phyloP scores from a whole-genome alignment of 2,797 vertebrate genomes.

The Acrocephalus scirpaceus region DNA sequence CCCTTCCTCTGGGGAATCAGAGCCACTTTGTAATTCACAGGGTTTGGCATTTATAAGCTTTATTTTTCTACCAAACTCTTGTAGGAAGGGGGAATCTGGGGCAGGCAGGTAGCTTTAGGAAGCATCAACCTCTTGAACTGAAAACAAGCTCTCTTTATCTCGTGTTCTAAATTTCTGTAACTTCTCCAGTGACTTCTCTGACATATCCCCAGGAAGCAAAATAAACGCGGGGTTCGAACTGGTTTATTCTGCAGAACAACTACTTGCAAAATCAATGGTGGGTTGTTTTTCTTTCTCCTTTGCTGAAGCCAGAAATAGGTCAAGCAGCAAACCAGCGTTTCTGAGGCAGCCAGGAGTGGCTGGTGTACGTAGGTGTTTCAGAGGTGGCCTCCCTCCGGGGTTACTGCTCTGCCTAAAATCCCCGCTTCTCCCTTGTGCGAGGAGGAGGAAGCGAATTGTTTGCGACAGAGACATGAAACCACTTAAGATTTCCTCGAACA shows the following conservation, averaged over 20 bases:
- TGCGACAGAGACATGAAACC: slow-evolving; percentile 51
- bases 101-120: neutral
- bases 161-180: slow-evolving; percentile 20
- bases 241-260: neutral
- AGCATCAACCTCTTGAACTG: neutral
- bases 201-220: slow-evolving; percentile 34
- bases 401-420: slow-evolving; percentile 41
- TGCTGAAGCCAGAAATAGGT: slow-evolving; percentile 53
- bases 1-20: neutral
- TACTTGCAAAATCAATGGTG: slow-evolving; percentile 19
- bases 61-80: neutral
- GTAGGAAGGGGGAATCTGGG: neutral
- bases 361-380: slow-evolving; percentile 41
- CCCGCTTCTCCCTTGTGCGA: slow-evolving; percentile 33
- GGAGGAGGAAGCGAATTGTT: slow-evolving; percentile 59
- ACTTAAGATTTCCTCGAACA: slow-evolving; percentile 25
- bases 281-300: neutral
- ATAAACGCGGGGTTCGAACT: neutral
- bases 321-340: slow-evolving; percentile 34
- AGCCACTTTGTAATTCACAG: neutral
- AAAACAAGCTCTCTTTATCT: neutral
- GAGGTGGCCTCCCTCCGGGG: slow-evolving; percentile 57
- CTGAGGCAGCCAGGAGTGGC: slow-evolving; percentile 34
- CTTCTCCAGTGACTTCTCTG: neutral
- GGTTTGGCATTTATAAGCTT: neutral